phyloP scores from a whole-genome alignment of 1,140 invertebrate species.

The Euborellia annulipes region DNA sequence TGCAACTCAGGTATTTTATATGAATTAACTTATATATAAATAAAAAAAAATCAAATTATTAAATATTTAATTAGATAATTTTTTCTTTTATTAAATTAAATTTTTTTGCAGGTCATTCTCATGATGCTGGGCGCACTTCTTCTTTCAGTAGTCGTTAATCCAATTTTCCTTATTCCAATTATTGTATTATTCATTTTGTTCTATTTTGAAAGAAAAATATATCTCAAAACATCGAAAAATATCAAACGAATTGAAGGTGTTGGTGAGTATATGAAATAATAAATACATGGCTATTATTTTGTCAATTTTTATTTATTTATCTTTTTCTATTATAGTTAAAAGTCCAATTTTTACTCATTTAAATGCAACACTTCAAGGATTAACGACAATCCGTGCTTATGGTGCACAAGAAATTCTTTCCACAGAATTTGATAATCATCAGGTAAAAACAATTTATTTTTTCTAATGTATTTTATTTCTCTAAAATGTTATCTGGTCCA shows the following conservation, averaged over 20 bases:
- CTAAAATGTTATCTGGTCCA: slow-evolving; percentile 15
- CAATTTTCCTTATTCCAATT: slow-evolving; percentile 53
- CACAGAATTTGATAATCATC: slow-evolving; percentile 53
- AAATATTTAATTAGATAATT: too few species aligned
- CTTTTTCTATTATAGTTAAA: slow-evolving; percentile 32
- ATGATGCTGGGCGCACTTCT: slow-evolving; percentile 42
- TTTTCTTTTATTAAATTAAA: too few species aligned
- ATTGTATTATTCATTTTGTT: slow-evolving; percentile 50
- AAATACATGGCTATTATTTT: too few species aligned
- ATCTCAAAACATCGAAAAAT: slow-evolving; percentile 66
- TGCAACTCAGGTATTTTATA: slow-evolving; percentile 46
- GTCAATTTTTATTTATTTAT: slow-evolving; percentile 4
- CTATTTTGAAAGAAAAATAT: slow-evolving; percentile 54
- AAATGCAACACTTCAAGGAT: slow-evolving; percentile 57
- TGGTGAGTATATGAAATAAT: slow-evolving; percentile 38
- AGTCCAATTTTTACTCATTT: slow-evolving; percentile 64
- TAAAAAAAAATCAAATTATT: too few species aligned
- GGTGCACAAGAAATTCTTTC: slow-evolving; percentile 49
- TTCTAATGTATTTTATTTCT: too few species aligned
- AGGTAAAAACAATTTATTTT: slow-evolving; percentile 24
- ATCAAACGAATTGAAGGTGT: slow-evolving; percentile 73
- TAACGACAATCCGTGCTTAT: slow-evolving; percentile 64
- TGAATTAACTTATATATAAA: slow-evolving; percentile 8
- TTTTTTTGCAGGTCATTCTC: slow-evolving; percentile 36
- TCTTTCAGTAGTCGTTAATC: slow-evolving; percentile 59